Conservation (phyloP, 2,888 invertebrate genomes). For the Idaea biselata region DNA sequence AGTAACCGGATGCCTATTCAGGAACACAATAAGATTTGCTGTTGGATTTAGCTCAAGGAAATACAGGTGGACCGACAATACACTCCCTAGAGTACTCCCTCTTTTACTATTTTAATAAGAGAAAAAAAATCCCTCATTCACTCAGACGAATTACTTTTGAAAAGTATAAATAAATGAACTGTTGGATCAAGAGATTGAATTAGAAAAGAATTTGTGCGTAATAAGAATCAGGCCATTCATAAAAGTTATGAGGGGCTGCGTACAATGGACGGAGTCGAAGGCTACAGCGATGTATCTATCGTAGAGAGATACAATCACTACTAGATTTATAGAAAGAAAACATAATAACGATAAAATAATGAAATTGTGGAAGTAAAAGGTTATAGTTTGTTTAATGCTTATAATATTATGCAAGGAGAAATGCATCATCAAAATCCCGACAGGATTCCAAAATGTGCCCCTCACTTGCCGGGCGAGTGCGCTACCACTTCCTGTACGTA, state of each 20-base stretch:
- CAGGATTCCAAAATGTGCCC: too few relatives aligned
- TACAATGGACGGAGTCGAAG: slow-evolving; percentile 60
- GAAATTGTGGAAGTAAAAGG: too few relatives aligned
- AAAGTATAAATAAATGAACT: slow-evolving; percentile 73
- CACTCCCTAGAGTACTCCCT: slow-evolving; percentile 37
- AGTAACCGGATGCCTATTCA: slow-evolving; percentile 71
- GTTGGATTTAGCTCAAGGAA: slow-evolving; percentile 58
- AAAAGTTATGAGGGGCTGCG: slow-evolving; percentile 64
- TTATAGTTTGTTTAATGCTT: too few relatives aligned
- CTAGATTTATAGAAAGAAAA: neutral
- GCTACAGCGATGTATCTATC: slow-evolving; percentile 41
- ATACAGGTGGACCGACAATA: slow-evolving; percentile 74
- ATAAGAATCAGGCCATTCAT: slow-evolving; percentile 72
- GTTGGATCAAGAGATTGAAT: slow-evolving; percentile 71
- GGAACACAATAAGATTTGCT: slow-evolving; percentile 70
- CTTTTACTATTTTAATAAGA: slow-evolving; percentile 77
- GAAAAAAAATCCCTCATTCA: slow-evolving; percentile 57
- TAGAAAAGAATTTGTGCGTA: slow-evolving; percentile 71
- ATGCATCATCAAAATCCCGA: too few relatives aligned
- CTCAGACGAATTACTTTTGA: slow-evolving; percentile 67
- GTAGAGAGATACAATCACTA: neutral
- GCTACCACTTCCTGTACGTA: too few relatives aligned
- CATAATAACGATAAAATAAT: neutral
- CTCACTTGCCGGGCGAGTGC: too few relatives aligned
- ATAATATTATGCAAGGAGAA: too few relatives aligned